These are phyloP conservation scores for Microcebus griseorufus DNA, from an alignment of 2,113 vertebrate genomes.

Conservation along the genomic window DNA sequence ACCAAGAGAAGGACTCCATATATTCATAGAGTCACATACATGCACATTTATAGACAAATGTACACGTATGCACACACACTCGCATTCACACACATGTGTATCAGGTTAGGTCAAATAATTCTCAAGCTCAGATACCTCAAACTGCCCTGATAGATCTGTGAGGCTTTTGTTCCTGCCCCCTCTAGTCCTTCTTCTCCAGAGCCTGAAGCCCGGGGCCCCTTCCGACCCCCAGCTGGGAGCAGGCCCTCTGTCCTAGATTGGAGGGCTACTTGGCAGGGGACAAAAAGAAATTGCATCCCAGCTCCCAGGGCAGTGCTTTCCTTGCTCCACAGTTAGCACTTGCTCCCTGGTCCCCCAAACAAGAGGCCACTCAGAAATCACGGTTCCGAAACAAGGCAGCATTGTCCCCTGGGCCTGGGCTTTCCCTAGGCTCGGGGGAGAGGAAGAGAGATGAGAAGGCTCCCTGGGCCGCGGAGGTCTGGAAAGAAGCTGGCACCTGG, in stretches of 20 bases:
- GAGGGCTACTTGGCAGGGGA: constrained; percentile 70
- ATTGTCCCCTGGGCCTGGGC: constrained; percentile 52
- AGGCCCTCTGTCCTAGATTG: constrained; percentile 61
- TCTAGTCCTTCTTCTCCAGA: not conserved
- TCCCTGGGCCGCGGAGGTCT: constrained; percentile 11
- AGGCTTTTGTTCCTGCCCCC: not conserved
- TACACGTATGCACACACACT: not conserved
- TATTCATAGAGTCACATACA: not conserved
- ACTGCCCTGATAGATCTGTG: not conserved
- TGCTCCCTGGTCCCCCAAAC: constrained; percentile 61
- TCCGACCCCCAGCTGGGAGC: not conserved
- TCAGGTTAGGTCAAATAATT: not conserved
- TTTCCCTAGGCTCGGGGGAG: constrained; percentile 31
- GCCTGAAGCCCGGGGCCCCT: not conserved
- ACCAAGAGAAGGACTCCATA: not conserved
- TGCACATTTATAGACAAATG: too few relatives aligned
- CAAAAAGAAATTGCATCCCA: constrained; percentile 48
- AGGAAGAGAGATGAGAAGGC: constrained; percentile 39
- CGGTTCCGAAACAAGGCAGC: constrained; percentile 59
- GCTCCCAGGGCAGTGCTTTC: constrained; percentile 5
- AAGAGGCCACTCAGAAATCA: constrained; percentile 74
- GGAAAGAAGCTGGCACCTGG: constrained; percentile 69
- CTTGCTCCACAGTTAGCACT: constrained; percentile 43
- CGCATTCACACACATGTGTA: not conserved
- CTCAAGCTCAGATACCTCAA: not conserved